Conservation (phyloP, 2,113 vertebrate genomes). For the Dolichallabes microphthalmus region DNA sequence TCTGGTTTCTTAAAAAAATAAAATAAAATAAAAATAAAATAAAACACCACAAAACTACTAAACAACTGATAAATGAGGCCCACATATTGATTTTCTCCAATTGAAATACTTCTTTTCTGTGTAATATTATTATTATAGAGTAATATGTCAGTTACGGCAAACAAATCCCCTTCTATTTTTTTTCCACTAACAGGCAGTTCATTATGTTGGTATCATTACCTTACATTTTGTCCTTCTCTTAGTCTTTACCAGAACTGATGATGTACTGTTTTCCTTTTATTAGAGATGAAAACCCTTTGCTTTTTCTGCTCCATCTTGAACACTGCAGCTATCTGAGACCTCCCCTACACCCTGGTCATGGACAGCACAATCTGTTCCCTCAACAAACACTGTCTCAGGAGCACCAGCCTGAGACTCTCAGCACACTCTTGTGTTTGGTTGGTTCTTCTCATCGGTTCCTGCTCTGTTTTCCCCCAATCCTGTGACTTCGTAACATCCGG, state of each 20-base stretch:
- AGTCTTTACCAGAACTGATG: neutral
- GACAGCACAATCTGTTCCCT: neutral
- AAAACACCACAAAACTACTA: neutral
- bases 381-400: conserved; percentile 17
- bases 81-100: neutral
- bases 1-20: neutral
- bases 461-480: conserved; percentile 43
- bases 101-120: neutral
- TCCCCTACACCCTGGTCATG: conserved; percentile 14
- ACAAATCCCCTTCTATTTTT: neutral
- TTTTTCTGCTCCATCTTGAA: conserved; percentile 14
- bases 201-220: neutral
- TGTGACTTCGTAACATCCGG: conserved; percentile 44
- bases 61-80: conserved; percentile 5
- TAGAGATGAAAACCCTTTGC: conserved; percentile 10
- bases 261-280: neutral
- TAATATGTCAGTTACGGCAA: neutral
- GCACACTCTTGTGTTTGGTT: neutral
- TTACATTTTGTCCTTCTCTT: neutral
- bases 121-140: neutral
- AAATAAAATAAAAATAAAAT: neutral
- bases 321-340: conserved; percentile 27
- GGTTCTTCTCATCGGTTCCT: conserved; percentile 6
- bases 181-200: neutral
- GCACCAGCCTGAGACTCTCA: conserved; percentile 12